These are phyloP conservation scores for Geodia barretti DNA, from an alignment of 37 sponge, comb jelly and placozoan species.

Conservation along the genomic window DNA sequence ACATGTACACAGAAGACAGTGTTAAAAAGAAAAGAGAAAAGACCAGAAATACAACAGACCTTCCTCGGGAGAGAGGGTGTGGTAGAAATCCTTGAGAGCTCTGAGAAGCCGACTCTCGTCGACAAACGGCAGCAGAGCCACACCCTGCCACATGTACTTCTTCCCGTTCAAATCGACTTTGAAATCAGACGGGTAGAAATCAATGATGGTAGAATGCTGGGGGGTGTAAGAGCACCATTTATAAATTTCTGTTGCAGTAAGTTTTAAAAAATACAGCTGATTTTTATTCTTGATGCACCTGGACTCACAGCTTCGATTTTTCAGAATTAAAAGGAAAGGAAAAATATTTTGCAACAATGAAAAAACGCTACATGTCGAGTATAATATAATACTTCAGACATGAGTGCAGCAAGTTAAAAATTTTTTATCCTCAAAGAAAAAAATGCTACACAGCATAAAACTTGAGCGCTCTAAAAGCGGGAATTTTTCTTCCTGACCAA, in stretches of 20 bases:
- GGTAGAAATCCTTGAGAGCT: conserved; percentile 81
- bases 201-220: conserved; percentile 95
- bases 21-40: not conserved
- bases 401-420: too few relatives aligned
- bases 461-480: too few relatives aligned
- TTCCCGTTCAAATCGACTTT: conserved; percentile 98
- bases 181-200: conserved; percentile 98
- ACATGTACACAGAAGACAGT: too few relatives aligned
- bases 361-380: too few relatives aligned
- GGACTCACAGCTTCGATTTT: too few relatives aligned
- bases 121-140: conserved; percentile 98
- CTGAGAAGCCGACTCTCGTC: conserved; percentile 87
- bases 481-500: too few relatives aligned
- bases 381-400: too few relatives aligned
- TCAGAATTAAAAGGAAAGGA: too few relatives aligned
- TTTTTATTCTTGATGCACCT: too few relatives aligned
- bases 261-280: not conserved
- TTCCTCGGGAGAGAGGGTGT: conserved; percentile 70
- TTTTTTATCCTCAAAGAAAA: too few relatives aligned
- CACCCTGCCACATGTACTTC: conserved; percentile 99
- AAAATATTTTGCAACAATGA: too few relatives aligned
- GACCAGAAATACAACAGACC: conserved; percentile 25
- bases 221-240: not conserved
- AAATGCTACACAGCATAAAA: too few relatives aligned
- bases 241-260: not conserved